Evolutionary conservation across 1,140 invertebrate species (phyloP).

Genomic region (Trichonephila clavipes): DNA sequence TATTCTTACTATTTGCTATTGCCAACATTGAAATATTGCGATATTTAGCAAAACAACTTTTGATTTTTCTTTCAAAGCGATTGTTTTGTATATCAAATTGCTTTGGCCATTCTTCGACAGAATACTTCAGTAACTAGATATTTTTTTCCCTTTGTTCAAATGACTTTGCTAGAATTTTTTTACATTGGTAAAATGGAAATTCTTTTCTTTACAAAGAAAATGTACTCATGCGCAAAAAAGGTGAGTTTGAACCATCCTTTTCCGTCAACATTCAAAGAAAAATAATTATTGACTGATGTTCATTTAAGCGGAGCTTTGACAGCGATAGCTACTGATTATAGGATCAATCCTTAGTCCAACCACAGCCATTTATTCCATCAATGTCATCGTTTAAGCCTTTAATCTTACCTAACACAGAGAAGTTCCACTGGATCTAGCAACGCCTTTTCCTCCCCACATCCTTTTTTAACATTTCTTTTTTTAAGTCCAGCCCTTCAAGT

Average conservation of each 20-base stretch:
- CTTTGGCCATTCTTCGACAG: too few species aligned
- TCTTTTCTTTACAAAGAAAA: neutral
- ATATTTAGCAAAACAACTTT: too few species aligned
- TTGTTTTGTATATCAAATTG: too few species aligned
- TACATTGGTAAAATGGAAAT: neutral
- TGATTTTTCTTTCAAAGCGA: too few species aligned
- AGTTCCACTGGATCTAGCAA: slow-evolving; percentile 50
- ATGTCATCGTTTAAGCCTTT: slow-evolving; percentile 53
- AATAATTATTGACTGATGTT: slow-evolving; percentile 62
- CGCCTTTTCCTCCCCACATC: neutral
- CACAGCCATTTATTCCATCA: slow-evolving; percentile 40
- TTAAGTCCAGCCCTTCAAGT: neutral
- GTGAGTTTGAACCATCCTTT: neutral
- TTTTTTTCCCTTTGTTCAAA: neutral
- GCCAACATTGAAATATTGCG: too few species aligned
- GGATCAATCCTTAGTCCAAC: slow-evolving; percentile 17
- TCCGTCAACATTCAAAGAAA: slow-evolving; percentile 35
- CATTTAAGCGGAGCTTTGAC: slow-evolving; percentile 57
- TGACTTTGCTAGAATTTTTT: neutral
- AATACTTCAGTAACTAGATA: too few species aligned
- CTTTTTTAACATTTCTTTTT: slow-evolving; percentile 6
- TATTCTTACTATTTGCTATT: too few species aligned
- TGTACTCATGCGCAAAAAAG: slow-evolving; percentile 22
- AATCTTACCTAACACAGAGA: slow-evolving; percentile 36
- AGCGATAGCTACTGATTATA: slow-evolving; percentile 50